These are phyloP conservation scores for Sinhomidia bicolor DNA, from an alignment of 2,888 invertebrate species.

Conservation along the genomic window DNA sequence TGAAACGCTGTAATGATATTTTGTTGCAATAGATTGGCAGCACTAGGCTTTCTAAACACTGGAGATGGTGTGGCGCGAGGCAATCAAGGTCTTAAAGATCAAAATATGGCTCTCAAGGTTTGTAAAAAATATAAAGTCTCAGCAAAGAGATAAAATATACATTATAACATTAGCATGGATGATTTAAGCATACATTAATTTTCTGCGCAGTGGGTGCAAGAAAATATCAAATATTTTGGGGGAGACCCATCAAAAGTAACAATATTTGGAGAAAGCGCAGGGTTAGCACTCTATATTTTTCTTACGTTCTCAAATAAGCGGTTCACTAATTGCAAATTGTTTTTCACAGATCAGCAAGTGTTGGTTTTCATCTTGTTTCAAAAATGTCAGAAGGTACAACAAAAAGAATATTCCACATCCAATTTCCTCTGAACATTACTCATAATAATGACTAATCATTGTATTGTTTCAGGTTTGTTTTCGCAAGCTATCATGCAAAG, in stretches of 20 bases:
- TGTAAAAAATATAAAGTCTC: background rate
- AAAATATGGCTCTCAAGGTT: slow-evolving; percentile 56
- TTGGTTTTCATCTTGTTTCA: slow-evolving; percentile 74
- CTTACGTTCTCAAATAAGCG: background rate
- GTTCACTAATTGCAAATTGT: background rate
- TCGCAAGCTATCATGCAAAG: slow-evolving; percentile 74
- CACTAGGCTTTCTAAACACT: slow-evolving; percentile 75
- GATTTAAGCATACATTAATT: too few species aligned
- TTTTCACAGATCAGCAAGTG: slow-evolving; percentile 55
- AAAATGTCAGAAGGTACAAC: slow-evolving; percentile 71
- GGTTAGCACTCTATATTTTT: slow-evolving; percentile 12
- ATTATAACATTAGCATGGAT: too few species aligned
- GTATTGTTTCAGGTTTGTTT: slow-evolving; percentile 65
- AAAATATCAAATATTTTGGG: slow-evolving; percentile 68
- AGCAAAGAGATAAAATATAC: too few species aligned
- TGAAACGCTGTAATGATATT: background rate
- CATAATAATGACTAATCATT: background rate
- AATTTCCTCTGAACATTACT: too few species aligned
- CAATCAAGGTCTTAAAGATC: slow-evolving; percentile 72
- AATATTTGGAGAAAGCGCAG: slow-evolving; percentile 62
- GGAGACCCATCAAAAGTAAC: slow-evolving; percentile 67
- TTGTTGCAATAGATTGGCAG: slow-evolving; percentile 36
- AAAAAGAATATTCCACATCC: background rate
- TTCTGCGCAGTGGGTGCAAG: slow-evolving; percentile 68
- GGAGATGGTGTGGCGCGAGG: slow-evolving; percentile 72